A percentile compares a stretch with the other conserved stretches of the same genome.
Evolutionary conservation across 2,113 vertebrate genomes (phyloP).

Genomic region (Barnardius zonarius): DNA sequence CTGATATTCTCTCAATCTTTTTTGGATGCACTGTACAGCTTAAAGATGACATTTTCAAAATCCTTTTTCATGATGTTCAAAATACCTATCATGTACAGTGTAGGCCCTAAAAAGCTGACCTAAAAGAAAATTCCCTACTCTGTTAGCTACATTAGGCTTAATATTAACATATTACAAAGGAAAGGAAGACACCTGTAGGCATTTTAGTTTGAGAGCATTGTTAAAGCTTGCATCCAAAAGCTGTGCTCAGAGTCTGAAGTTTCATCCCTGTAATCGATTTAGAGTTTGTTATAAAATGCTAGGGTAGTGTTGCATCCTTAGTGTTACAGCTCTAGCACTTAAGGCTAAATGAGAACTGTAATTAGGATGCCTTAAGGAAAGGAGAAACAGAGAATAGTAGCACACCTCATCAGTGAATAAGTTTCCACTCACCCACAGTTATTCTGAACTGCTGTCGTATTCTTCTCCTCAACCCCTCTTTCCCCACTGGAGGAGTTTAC

Average conservation of each 20-base stretch:
- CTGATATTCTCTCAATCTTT: not conserved
- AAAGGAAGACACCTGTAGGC: not conserved
- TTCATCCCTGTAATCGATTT: not conserved
- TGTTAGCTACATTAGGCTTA: not conserved
- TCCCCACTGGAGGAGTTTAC: not conserved
- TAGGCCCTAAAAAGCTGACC: not conserved
- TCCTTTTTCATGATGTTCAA: not conserved
- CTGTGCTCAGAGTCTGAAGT: not conserved
- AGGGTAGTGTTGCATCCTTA: not conserved
- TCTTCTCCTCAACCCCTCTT: not conserved
- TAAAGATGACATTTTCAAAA: not conserved
- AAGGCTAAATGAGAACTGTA: not conserved
- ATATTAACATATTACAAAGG: not conserved
- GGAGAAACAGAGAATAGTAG: not conserved
- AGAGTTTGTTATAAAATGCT: not conserved
- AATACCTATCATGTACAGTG: not conserved
- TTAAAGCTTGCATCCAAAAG: not conserved
- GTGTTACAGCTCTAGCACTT: not conserved
- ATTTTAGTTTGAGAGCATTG: not conserved
- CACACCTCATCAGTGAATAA: not conserved
- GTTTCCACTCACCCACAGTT: not conserved
- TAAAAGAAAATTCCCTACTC: not conserved
- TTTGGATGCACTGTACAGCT: not conserved
- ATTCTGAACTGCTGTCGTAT: not conserved
- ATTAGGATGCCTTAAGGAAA: not conserved